A percentile compares a stretch with the other conserved stretches of the same genome.
These are phyloP conservation scores for Trissonchulus sp. DNA, from an alignment of 2,888 invertebrate species.

Conservation along the genomic window DNA sequence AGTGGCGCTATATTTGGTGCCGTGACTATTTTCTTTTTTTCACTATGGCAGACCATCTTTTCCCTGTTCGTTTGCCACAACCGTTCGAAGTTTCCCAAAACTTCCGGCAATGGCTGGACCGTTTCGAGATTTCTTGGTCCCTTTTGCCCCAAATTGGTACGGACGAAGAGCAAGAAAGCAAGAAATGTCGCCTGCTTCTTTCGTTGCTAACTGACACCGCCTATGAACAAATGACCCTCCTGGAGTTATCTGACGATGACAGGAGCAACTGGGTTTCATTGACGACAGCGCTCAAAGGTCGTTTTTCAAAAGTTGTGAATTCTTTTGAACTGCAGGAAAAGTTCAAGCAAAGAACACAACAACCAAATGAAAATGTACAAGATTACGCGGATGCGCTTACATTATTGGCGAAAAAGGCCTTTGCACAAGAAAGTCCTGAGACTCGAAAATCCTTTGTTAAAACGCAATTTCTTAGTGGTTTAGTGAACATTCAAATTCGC, in stretches of 20 bases:
- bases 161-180: not conserved
- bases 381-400: not conserved
- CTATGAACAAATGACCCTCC: not conserved
- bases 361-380: not conserved
- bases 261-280: not conserved
- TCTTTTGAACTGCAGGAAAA: not conserved
- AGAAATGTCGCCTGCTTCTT: not conserved
- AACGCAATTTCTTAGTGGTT: not conserved
- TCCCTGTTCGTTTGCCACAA: not conserved
- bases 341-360: not conserved
- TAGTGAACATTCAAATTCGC: not conserved
- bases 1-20: too few relatives aligned
- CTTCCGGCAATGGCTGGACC: not conserved
- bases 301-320: not conserved
- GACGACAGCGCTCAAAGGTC: not conserved
- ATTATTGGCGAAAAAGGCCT: not conserved
- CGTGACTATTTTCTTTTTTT: not conserved
- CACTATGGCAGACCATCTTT: not conserved
- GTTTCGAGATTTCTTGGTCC: not conserved
- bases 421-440: not conserved
- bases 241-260: not conserved
- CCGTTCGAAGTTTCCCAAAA: not conserved
- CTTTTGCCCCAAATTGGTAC: not conserved
- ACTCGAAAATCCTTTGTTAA: not conserved
- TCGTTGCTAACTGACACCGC: not conserved